Percentiles rank a stretch among this genome's conserved stretches.
phyloP scores from a whole-genome alignment of 2,113 vertebrate species.

The Monarcha castaneiventris region DNA sequence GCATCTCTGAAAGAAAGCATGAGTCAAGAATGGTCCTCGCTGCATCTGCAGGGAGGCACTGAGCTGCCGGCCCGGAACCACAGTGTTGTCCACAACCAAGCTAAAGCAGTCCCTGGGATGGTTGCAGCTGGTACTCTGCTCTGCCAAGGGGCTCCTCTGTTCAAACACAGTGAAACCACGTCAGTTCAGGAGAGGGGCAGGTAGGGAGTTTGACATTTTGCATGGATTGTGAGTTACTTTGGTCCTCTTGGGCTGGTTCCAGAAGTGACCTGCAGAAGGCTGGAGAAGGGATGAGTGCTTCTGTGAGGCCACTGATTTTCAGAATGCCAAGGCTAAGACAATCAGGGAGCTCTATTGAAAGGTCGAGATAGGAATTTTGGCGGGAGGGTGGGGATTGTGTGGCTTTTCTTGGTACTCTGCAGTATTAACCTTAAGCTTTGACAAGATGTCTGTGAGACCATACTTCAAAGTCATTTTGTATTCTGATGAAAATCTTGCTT shows the following conservation, averaged over 20 bases:
- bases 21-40: neutral
- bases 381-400: neutral
- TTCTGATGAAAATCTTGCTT: constrained; percentile 25
- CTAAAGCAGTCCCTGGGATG: neutral
- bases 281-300: neutral
- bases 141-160: neutral
- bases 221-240: neutral
- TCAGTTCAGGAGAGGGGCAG: neutral
- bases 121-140: neutral
- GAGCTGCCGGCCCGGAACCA: neutral
- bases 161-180: neutral
- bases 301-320: neutral
- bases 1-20: neutral
- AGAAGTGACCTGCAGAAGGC: neutral
- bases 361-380: neutral
- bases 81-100: rapidly evolving
- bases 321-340: neutral
- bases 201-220: neutral
- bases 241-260: neutral
- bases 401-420: neutral
- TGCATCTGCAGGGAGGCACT: neutral
- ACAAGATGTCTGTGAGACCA: neutral
- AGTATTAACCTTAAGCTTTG: neutral
- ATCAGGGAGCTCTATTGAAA: neutral
- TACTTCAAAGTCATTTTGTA: neutral